Percentiles rank a stretch among this genome's conserved stretches.
Conservation (phyloP, 2,113 vertebrate genomes). For the Oplegnathus fasciatus region DNA sequence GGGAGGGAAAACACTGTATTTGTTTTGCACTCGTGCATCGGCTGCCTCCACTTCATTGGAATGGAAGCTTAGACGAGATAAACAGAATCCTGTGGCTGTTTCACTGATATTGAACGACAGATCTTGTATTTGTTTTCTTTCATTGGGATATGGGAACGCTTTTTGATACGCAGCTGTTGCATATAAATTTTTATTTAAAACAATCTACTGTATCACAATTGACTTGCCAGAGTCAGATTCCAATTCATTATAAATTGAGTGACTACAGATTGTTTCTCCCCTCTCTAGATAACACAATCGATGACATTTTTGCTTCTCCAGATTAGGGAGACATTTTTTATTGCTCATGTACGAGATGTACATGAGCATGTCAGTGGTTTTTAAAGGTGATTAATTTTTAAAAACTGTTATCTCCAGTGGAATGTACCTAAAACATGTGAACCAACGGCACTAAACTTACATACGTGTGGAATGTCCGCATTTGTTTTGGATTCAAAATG, state of each 20-base stretch:
- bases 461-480: constrained; percentile 27
- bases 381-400: neutral
- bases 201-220: constrained; percentile 28
- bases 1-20: constrained; percentile 65
- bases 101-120: constrained; percentile 45
- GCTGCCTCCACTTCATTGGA: constrained; percentile 44
- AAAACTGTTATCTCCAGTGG: constrained; percentile 32
- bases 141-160: constrained; percentile 13
- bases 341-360: neutral
- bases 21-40: constrained; percentile 61
- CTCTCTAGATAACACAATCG: constrained; percentile 5
- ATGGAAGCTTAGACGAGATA: constrained; percentile 51
- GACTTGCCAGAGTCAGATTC: constrained; percentile 40
- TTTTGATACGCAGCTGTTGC: constrained; percentile 39
- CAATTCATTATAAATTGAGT: constrained; percentile 44
- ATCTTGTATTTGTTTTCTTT: constrained; percentile 51
- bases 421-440: constrained; percentile 32
- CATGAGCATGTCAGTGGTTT: constrained; percentile 13
- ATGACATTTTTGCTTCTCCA: constrained; percentile 1
- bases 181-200: constrained; percentile 42
- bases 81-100: constrained; percentile 49
- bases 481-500: constrained; percentile 57
- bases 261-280: constrained; percentile 40
- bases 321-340: constrained; percentile 12
- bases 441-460: neutral